phyloP scores from a whole-genome alignment of 1,140 invertebrate species.

The Subanguina moxae region DNA sequence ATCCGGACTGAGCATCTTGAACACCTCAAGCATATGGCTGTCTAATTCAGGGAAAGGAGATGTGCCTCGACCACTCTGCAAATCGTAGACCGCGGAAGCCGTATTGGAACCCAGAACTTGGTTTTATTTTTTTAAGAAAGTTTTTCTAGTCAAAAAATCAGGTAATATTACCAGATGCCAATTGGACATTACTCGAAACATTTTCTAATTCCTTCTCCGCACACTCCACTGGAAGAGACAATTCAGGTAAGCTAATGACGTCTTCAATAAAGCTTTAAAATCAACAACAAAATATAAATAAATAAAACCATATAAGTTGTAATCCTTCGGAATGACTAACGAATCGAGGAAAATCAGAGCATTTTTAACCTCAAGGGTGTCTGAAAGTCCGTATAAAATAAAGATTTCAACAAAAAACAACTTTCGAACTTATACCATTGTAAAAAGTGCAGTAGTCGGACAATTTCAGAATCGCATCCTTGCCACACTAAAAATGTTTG shows the following conservation, averaged over 20 bases:
- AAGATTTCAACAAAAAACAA: too few species aligned
- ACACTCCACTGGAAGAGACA: too few species aligned
- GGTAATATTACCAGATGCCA: too few species aligned
- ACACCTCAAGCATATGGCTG: slow-evolving; percentile 7
- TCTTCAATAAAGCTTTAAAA: too few species aligned
- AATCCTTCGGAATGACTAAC: not conserved
- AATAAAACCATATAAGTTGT: not conserved
- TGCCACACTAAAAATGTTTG: not conserved
- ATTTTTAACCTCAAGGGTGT: not conserved
- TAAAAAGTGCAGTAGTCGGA: not conserved
- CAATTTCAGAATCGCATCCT: not conserved
- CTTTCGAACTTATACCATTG: not conserved
- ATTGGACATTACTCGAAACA: too few species aligned
- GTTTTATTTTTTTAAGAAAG: too few species aligned
- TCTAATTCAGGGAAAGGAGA: slow-evolving; percentile 7
- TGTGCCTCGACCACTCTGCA: not conserved
- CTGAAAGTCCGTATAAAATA: slow-evolving; percentile 7
- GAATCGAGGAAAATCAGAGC: slow-evolving; percentile 8
- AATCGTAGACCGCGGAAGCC: not conserved
- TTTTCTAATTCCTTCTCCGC: too few species aligned
- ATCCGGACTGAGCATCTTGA: not conserved
- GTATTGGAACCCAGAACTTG: too few species aligned
- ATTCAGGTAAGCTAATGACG: too few species aligned
- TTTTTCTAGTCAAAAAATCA: too few species aligned
- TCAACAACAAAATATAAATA: too few species aligned